Evolutionary conservation across 1,140 invertebrate genomes (phyloP), one percentile per base, ranked within the genome.

Genomic region (Musca vetustissima): DNA sequence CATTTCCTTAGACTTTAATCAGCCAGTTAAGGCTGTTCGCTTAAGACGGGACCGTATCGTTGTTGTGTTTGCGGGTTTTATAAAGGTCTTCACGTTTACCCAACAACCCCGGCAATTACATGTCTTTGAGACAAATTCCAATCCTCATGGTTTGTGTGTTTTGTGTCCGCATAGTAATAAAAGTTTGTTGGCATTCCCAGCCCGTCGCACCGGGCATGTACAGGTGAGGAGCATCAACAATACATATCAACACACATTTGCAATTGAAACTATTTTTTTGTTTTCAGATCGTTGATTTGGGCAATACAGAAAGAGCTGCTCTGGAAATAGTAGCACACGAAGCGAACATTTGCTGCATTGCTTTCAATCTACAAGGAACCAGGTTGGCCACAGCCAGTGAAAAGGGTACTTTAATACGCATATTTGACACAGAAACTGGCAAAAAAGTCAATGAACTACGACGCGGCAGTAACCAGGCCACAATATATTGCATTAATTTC

Each of bases 51-150:
- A 98, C 83, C 89, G 96, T 76, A 98, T 99, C 84, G 96, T 98
- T 71, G 95, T 98, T 72, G 91, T 98, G 69, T 86, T 98, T 70
- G 96, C 98, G 84, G 92, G 92, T 69, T 90, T 98, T 74, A 98
- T 99, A 72, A 98, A 98, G 86, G 97, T 99, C 21, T 99, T 96
- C 78, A 98, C 97, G 57, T 99, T 99, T 80, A 98, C 95, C 28
- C 95, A 96, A 82, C 93, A 91, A 79, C 97, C 97, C 9, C 93
- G 97, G 78, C 91, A 96, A 78, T 82, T 99, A 32, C 95, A 98
- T 84, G 95, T 98, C 2, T 98, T 98, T 88, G 96, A 98, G 85
- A 99, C 97, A 21, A 94, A 92, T 84, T 86, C 89, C 28, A 99
- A 99, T 87, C 90, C 94, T 21, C 91, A 90, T 89, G 97, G 96